phyloP scores from a whole-genome alignment of 1,140 invertebrate genomes.

The Hestina assimilis region DNA sequence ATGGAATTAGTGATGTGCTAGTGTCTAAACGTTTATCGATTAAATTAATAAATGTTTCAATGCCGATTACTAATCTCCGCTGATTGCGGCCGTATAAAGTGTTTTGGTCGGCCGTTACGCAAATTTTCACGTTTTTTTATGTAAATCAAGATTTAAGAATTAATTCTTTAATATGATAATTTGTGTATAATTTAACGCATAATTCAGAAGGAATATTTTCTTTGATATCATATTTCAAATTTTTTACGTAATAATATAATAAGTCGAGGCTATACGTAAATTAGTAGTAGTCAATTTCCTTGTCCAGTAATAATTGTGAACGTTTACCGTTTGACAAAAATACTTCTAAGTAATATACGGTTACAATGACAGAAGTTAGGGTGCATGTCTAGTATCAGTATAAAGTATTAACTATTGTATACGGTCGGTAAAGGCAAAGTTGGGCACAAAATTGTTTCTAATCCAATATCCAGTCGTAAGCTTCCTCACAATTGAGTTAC shows the following conservation, averaged over 20 bases:
- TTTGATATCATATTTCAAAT: background rate
- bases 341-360: too few species aligned
- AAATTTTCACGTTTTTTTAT: background rate
- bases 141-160: slow-evolving; percentile 6
- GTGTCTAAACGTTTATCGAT: slow-evolving; percentile 36
- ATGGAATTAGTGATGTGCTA: slow-evolving; percentile 34
- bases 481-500: slow-evolving; percentile 35
- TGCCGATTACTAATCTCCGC: slow-evolving; percentile 28
- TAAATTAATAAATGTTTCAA: slow-evolving; percentile 46
- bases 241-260: background rate
- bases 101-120: background rate
- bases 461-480: slow-evolving; percentile 54
- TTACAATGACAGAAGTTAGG: too few species aligned
- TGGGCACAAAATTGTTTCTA: slow-evolving; percentile 47
- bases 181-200: background rate
- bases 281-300: too few species aligned
- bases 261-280: background rate
- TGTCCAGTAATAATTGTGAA: too few species aligned
- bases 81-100: slow-evolving; percentile 13
- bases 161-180: slow-evolving; percentile 5
- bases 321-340: too few species aligned
- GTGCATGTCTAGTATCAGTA: background rate
- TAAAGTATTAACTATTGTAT: slow-evolving; percentile 15
- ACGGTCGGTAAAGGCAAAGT: slow-evolving; percentile 26
- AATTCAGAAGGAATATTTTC: too few species aligned